phyloP scores from a whole-genome alignment of 1,140 invertebrate species.

The Cotesia glomerata region DNA sequence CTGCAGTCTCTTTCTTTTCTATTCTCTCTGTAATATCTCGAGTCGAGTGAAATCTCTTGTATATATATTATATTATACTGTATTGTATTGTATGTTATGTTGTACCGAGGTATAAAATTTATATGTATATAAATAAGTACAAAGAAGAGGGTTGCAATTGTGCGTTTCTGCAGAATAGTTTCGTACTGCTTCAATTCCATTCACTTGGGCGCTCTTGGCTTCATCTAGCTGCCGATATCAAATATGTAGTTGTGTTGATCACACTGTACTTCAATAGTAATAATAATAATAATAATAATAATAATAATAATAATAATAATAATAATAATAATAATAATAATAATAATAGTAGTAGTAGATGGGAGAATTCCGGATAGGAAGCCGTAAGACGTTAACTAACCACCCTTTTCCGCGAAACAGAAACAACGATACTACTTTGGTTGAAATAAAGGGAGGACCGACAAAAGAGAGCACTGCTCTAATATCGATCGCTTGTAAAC shows the following conservation, averaged over 20 bases:
- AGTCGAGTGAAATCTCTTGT: neutral
- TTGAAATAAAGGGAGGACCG: slow-evolving; percentile 3
- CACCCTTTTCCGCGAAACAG: slow-evolving; percentile 1
- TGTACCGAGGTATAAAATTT: too few relatives aligned
- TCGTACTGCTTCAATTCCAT: neutral
- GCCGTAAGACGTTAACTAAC: slow-evolving; percentile 20
- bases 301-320: too few relatives aligned
- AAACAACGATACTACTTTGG: neutral
- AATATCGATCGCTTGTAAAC: slow-evolving; percentile 13
- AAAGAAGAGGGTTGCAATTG: slow-evolving; percentile 21
- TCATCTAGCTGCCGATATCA: neutral
- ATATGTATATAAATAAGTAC: neutral
- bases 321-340: too few relatives aligned
- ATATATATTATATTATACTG: neutral
- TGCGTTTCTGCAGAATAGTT: neutral
- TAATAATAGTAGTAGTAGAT: too few relatives aligned
- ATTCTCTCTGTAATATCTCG: neutral
- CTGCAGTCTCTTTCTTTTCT: neutral
- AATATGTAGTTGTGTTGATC: too few relatives aligned
- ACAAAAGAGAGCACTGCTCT: neutral
- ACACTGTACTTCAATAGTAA: too few relatives aligned
- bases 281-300: too few relatives aligned
- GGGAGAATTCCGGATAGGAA: neutral
- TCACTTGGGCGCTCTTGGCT: too few relatives aligned
- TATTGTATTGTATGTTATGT: too few relatives aligned